Percentiles rank a stretch among this genome's conserved stretches.
These are phyloP conservation scores for Proterorhinus semilunaris DNA, from an alignment of 2,113 vertebrate species.

Conservation along the genomic window DNA sequence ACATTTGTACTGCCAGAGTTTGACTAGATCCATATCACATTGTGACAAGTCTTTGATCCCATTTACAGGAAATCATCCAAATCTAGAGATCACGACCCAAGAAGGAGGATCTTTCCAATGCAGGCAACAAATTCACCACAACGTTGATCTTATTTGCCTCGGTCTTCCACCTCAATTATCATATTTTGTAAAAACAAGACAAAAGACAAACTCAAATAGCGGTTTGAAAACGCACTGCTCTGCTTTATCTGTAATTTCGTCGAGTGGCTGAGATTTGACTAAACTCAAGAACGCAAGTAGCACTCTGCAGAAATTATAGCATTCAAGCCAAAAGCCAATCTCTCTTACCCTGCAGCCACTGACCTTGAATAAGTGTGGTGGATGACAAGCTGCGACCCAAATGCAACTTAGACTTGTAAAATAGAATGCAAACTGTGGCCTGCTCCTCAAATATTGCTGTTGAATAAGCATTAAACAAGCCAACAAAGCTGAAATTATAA, in stretches of 20 bases:
- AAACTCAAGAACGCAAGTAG: constrained; percentile 1
- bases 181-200: neutral
- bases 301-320: constrained; percentile 22
- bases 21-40: too few species aligned
- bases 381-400: neutral
- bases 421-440: too few species aligned
- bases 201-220: neutral
- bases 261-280: constrained; percentile 6
- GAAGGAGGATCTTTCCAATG: too few species aligned
- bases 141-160: neutral
- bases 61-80: too few species aligned
- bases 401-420: neutral
- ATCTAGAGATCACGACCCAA: too few species aligned
- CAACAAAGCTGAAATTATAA: too few species aligned
- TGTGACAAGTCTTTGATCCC: too few species aligned
- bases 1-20: too few species aligned
- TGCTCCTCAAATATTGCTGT: too few species aligned
- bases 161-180: neutral
- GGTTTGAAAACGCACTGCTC: neutral
- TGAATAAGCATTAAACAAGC: too few species aligned
- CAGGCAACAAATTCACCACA: too few species aligned
- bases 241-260: constrained; percentile 19
- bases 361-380: constrained; percentile 11
- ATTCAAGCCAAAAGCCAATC: constrained; percentile 22
- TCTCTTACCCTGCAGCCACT: constrained; percentile 18